Evolutionary conservation across 2,888 invertebrate species (phyloP), one percentile per base, ranked within the genome.

Genomic region (Calliopum simillimum): DNA sequence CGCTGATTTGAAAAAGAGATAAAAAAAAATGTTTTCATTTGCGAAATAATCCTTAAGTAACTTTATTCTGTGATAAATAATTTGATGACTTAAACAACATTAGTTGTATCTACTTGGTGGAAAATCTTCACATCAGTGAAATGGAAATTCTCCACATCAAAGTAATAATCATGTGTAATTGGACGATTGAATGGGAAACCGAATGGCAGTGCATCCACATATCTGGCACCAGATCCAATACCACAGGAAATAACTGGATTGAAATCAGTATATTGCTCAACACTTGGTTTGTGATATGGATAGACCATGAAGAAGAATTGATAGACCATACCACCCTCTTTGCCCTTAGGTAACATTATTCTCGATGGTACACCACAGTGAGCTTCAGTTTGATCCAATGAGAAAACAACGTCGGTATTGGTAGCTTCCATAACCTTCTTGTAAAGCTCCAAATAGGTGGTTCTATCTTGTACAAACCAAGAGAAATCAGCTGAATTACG

Each of bases 141-240:
- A 82, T 88, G 89, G 87, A 91, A 90, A 87, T 93, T 93, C 6
- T 91, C 89, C 33, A 90, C 90, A 78, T 88, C 88, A 87, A 91
- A 92, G 77, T 88, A 87, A 64, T 86, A 85, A 47, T 89, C 87
- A 68, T 83, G 82, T 58, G 90, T 87, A 76, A 92, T 88, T 12
- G 88, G 88, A 74, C 92, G 90, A 82, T 94, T 93, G 83, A 94
- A 89, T 76, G 94, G 94, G 88, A 90, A 94, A 67, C 92, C 93
- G 79, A 91, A 87, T 63, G 92, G 89, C 83, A 89, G 88, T 71
- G 74, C 55, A 69, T 84, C 83, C 23, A 83, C 75, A 62, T 77
- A 85, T 56, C 88, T 84, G 70, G 87, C 85, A 2, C 88, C 87
- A 21, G 86, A 82, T 4, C 87, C 88, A 43, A 88, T 78, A 25